Evolutionary conservation across 1,140 invertebrate species (phyloP), one percentile per base, ranked within the genome.

Genomic region (Micrasema longulum): DNA sequence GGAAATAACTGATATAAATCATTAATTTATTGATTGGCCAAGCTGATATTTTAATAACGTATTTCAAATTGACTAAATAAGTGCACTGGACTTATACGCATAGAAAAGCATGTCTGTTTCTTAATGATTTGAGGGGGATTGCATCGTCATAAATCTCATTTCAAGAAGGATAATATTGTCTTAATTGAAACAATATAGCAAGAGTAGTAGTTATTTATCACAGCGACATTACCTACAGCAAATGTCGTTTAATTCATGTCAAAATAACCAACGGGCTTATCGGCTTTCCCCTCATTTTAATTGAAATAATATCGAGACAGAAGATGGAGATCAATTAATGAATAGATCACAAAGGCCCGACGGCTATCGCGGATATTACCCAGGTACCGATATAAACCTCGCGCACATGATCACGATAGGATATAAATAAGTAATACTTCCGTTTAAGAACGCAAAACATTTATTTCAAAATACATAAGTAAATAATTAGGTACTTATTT

Each of bases 251-350:
- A 57, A 35, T 57, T 38, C 31, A 35, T 1, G 14, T 57, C 31
- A 18, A 18, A 16, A 57, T 35, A 14, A 57, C 53, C 53, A 26
- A 57, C 26, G 31, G 53, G 52, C 52, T 7, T 36, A 31, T 7
- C 16, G 9, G 31, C 53, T 57, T 36, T 57, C 31, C 23, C 31
- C 31, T 57, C 10, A 16, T 7, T 16, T 52, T 53, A 53, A 53
- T 53, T 53, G 50, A 53, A 53, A 53, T 53, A 18, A 53, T 53
- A 12, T 16, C 50, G 20, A 31, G 26, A 57, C 31, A 57, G 26
- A 14, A 57, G 26, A 35, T 14, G 14, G 31, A 31, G 14, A n/a
- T 35, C n/a, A n/a, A n/a, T n/a, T 38, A 16, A 14, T 16, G 14
- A 16, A 57, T 57, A 31, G 53, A 57, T 57, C 53, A 35, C 53